Evolutionary conservation across 2,888 invertebrate species (phyloP).

Genomic region (Ctenicera cuprea): DNA sequence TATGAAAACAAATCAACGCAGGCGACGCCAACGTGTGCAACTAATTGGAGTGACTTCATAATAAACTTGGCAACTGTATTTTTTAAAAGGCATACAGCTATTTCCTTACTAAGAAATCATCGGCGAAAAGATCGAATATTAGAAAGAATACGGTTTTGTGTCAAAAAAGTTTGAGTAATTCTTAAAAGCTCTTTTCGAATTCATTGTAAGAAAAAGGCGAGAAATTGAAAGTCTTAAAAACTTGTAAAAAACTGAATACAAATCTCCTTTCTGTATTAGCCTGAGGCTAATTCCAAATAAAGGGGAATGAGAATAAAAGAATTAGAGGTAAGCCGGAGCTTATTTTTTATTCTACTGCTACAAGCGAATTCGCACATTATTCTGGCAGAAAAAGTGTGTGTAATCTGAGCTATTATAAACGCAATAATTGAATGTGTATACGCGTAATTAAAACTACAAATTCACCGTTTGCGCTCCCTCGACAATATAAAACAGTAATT

Average conservation of each 20-base stretch:
- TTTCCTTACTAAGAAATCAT: too few relatives aligned
- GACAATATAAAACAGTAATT: too few relatives aligned
- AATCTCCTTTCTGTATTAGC: constrained; percentile 14
- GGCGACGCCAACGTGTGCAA: too few relatives aligned
- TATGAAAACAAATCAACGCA: too few relatives aligned
- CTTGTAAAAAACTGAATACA: constrained; percentile 16
- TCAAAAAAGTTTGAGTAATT: neutral
- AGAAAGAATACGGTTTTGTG: neutral
- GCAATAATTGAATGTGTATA: too few relatives aligned
- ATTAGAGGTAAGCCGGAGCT: neutral
- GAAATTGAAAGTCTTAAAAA: constrained; percentile 14
- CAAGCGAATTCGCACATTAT: neutral
- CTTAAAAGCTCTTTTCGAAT: neutral
- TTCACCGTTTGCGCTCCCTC: too few relatives aligned
- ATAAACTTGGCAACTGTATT: too few relatives aligned
- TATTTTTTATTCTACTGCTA: constrained; percentile 1
- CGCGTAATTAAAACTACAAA: too few relatives aligned
- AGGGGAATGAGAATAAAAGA: constrained; percentile 17
- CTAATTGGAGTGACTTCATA: too few relatives aligned
- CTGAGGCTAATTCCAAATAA: constrained; percentile 10
- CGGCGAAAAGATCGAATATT: too few relatives aligned
- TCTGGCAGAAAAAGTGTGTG: neutral
- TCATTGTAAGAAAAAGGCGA: constrained; percentile 14
- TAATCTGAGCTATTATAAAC: too few relatives aligned
- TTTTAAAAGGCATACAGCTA: too few relatives aligned